Conservation (phyloP, 2,113 vertebrate genomes). For the Narcine bancroftii region DNA sequence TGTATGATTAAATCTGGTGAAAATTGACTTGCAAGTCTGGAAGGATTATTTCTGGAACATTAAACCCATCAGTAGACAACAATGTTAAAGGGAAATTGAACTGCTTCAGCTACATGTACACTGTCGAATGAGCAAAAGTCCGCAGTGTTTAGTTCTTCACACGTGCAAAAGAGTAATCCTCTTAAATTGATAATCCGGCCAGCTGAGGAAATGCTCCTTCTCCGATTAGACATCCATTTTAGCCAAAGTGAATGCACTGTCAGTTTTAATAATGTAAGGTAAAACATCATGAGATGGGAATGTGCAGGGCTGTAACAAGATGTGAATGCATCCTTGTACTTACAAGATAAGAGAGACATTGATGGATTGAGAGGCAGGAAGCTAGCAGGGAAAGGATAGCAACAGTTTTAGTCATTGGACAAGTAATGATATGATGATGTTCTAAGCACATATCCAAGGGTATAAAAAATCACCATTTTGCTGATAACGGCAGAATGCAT, state of each 20-base stretch:
- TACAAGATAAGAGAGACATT: no score
- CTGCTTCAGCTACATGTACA: neutral
- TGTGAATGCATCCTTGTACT: no score
- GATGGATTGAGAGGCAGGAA: no score
- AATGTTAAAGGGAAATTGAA: neutral
- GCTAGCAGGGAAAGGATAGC: no score
- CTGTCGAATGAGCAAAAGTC: neutral
- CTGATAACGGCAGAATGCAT: no score
- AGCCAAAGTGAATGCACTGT: neutral
- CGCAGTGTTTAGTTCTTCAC: neutral
- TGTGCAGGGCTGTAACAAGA: no score
- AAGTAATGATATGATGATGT: no score
- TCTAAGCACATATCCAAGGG: no score
- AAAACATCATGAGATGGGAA: no score
- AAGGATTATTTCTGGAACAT: neutral
- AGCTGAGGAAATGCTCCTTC: neutral
- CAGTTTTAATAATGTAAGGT: no score
- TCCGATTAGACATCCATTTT: neutral
- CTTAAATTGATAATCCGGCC: neutral
- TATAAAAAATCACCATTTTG: no score
- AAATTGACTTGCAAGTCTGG: conserved; percentile 19
- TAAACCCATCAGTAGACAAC: neutral
- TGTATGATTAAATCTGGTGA: neutral
- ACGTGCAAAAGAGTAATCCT: neutral
- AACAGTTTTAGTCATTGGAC: no score